Conservation (phyloP, 1,140 invertebrate genomes). For the Brachionus plicatilis region DNA sequence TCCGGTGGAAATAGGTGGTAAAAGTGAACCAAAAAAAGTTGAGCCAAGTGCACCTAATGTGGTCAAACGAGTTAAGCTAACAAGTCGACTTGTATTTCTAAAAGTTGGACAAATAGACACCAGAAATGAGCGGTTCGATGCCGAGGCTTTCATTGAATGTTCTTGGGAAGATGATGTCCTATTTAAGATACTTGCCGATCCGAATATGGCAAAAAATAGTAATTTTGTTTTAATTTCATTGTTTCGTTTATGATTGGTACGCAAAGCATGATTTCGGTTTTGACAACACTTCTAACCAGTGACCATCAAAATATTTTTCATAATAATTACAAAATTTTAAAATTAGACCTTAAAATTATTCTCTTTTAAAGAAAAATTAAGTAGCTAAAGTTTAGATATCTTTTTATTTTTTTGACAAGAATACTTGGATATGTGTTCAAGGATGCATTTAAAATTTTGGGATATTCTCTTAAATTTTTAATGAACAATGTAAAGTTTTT, state of each 20-base stretch:
- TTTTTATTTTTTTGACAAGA: too few species aligned
- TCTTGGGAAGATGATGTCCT: conserved; percentile 41
- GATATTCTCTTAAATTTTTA: too few species aligned
- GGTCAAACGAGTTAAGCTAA: not conserved
- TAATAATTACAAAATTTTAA: too few species aligned
- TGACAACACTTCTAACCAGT: not conserved
- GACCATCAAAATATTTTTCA: too few species aligned
- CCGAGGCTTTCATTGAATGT: conserved; percentile 42
- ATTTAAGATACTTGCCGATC: conserved; percentile 25
- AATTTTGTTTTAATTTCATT: not conserved
- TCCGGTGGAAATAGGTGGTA: not conserved
- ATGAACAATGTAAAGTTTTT: too few species aligned
- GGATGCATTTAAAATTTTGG: too few species aligned
- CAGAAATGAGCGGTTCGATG: conserved; percentile 42
- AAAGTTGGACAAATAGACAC: conserved; percentile 44
- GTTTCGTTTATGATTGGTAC: not conserved
- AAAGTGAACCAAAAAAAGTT: not conserved
- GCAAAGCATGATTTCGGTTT: not conserved
- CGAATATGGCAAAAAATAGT: conserved; percentile 34
- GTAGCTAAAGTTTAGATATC: too few species aligned
- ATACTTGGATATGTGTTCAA: too few species aligned
- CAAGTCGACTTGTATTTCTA: conserved; percentile 41
- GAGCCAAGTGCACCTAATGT: not conserved
- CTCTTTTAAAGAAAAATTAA: too few species aligned
- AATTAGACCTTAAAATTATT: too few species aligned